Conservation (phyloP, 2,888 invertebrate genomes). For the Aelia acuminata region DNA sequence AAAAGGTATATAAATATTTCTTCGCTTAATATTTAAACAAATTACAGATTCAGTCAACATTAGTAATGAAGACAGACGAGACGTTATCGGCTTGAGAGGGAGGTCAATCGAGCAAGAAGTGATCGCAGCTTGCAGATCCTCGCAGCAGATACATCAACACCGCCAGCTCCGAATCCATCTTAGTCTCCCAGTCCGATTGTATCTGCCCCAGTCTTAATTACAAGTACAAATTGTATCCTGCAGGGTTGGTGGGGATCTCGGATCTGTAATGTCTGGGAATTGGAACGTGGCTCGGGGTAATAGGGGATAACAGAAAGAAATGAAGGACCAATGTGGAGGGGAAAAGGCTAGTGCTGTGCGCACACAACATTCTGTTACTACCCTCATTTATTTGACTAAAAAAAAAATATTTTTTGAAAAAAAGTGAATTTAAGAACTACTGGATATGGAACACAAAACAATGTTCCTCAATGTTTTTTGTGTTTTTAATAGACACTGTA, state of each 20-base stretch:
- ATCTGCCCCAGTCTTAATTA: conserved; percentile 45
- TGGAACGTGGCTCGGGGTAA: background rate
- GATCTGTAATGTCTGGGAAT: background rate
- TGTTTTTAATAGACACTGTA: too few species aligned
- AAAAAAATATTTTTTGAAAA: too few species aligned
- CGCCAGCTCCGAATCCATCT: conserved; percentile 22
- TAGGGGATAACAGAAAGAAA: too few species aligned
- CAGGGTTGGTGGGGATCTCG: background rate
- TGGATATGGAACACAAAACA: too few species aligned
- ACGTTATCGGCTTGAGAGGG: conserved; percentile 8
- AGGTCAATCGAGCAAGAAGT: background rate
- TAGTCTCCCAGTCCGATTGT: background rate
- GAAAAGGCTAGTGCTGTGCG: too few species aligned
- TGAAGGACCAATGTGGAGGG: too few species aligned
- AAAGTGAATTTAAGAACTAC: too few species aligned
- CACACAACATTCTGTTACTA: too few species aligned
- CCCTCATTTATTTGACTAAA: too few species aligned
- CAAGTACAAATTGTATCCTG: conserved; percentile 37
- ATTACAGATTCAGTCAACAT: background rate
- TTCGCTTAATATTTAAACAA: too few species aligned
- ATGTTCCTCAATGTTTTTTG: too few species aligned
- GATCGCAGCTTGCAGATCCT: conserved; percentile 38
- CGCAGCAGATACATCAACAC: conserved; percentile 28
- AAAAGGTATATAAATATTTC: too few species aligned
- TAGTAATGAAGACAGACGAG: background rate